A percentile compares a stretch with the other conserved stretches of the same genome.
Conservation (phyloP, 1,140 invertebrate genomes). For the Atopsyche davidsoni region DNA sequence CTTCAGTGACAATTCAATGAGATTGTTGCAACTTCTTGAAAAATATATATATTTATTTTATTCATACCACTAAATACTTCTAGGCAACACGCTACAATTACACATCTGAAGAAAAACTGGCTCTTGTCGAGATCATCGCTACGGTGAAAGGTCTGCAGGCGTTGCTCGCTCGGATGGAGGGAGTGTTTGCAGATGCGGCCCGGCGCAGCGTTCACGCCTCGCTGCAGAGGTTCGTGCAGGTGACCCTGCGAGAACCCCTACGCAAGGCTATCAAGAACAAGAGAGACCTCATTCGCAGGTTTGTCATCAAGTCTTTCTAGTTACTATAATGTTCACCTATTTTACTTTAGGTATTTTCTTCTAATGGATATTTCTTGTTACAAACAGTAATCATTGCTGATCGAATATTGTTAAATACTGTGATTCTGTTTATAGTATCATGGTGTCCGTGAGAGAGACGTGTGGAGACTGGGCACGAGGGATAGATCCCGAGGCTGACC, state of each 20-base stretch:
- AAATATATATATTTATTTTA: slow-evolving; percentile 10
- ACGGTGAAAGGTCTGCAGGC: slow-evolving; percentile 99
- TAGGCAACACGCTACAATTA: slow-evolving; percentile 96
- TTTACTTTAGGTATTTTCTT: not conserved
- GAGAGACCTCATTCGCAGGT: slow-evolving; percentile 91
- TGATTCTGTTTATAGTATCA: slow-evolving; percentile 58
- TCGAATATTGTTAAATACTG: not conserved
- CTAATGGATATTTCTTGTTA: not conserved
- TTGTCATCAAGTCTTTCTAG: slow-evolving; percentile 19
- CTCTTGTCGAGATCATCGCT: slow-evolving; percentile 95
- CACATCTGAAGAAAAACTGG: slow-evolving; percentile 95
- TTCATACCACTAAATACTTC: slow-evolving; percentile 11
- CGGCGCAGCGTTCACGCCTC: slow-evolving; percentile 92
- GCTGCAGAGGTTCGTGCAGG: slow-evolving; percentile 96
- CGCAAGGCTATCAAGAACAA: slow-evolving; percentile 98
- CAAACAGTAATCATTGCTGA: not conserved
- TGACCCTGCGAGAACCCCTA: slow-evolving; percentile 83
- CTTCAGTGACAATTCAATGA: no score
- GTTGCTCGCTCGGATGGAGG: slow-evolving; percentile 95
- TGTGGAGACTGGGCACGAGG: slow-evolving; percentile 95
- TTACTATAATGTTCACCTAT: not conserved
- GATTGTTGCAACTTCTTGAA: no score
- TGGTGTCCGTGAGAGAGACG: slow-evolving; percentile 92
- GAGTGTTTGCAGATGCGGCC: slow-evolving; percentile 95
- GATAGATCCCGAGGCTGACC: slow-evolving; percentile 87